Percentiles rank a stretch among this genome's conserved stretches.
These are phyloP conservation scores for Benthosema pterotum DNA, from an alignment of 2,797 vertebrate genomes.

Conservation along the genomic window DNA sequence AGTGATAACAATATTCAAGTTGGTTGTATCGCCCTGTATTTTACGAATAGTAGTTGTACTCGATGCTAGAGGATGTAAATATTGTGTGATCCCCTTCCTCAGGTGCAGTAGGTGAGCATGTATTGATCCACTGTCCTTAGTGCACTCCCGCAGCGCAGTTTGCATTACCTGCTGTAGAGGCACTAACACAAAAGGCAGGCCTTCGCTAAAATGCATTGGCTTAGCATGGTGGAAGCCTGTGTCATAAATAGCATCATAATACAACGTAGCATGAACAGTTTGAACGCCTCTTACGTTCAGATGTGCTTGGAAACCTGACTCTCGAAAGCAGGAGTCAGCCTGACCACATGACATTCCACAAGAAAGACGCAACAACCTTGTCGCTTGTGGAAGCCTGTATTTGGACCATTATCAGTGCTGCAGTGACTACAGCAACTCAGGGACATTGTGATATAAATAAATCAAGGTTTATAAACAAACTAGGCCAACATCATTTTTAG, in stretches of 20 bases:
- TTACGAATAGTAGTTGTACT: not conserved
- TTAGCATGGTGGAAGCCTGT: conserved; percentile 51
- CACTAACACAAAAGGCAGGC: conserved; percentile 42
- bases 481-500: no score
- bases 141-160: conserved; percentile 36
- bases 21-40: not conserved
- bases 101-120: conserved; percentile 38
- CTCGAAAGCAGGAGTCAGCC: conserved; percentile 50
- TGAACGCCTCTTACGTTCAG: conserved; percentile 40
- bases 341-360: conserved; percentile 64
- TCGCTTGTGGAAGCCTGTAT: conserved; percentile 14
- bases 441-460: not conserved
- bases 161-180: conserved; percentile 60
- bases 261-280: conserved; percentile 28
- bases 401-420: conserved; percentile 17
- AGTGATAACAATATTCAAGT: no score
- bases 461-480: not conserved
- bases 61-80: not conserved
- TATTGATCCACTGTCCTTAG: conserved; percentile 56
- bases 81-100: conserved; percentile 18
- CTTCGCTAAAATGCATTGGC: conserved; percentile 52
- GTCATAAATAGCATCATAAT: conserved; percentile 68
- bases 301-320: conserved; percentile 64
- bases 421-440: conserved; percentile 7
- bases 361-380: conserved; percentile 66